Conservation (phyloP, 2,888 invertebrate species). For the Polymixis flavicincta region DNA sequence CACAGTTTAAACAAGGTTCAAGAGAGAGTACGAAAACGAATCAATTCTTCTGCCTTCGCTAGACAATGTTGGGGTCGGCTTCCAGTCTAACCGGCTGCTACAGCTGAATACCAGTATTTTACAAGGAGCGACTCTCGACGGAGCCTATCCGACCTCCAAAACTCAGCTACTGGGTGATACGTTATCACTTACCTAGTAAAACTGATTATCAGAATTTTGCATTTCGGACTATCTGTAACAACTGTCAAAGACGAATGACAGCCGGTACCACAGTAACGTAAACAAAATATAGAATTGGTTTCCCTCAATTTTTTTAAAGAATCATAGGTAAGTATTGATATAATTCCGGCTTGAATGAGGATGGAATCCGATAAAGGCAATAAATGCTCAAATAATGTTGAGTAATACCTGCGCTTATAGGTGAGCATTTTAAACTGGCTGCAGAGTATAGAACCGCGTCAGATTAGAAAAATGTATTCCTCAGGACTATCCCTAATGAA, state of each 20-base stretch:
- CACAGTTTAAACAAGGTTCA: not conserved
- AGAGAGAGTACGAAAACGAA: not conserved
- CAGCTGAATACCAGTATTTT: not conserved
- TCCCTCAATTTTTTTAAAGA: not conserved
- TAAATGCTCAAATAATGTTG: not conserved
- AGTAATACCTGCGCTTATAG: not conserved
- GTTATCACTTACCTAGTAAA: not conserved
- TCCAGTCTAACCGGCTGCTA: not conserved
- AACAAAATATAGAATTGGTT: not conserved
- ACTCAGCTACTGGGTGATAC: not conserved
- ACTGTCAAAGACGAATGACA: not conserved
- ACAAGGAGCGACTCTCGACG: too few species aligned
- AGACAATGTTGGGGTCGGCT: not conserved
- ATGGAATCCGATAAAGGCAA: not conserved
- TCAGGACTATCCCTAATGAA: too few species aligned
- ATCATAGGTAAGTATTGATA: not conserved
- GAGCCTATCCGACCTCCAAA: not conserved
- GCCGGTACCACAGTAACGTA: not conserved
- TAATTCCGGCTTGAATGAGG: slow-evolving; percentile 10
- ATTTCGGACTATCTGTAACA: not conserved
- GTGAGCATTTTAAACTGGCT: too few species aligned
- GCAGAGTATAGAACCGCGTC: too few species aligned
- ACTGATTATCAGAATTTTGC: not conserved
- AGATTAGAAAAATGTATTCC: not conserved
- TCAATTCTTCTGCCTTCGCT: not conserved